A percentile compares a stretch with the other conserved stretches of the same genome.
These are phyloP conservation scores for Serinus canaria DNA, from an alignment of 2,113 vertebrate genomes.

Conservation along the genomic window DNA sequence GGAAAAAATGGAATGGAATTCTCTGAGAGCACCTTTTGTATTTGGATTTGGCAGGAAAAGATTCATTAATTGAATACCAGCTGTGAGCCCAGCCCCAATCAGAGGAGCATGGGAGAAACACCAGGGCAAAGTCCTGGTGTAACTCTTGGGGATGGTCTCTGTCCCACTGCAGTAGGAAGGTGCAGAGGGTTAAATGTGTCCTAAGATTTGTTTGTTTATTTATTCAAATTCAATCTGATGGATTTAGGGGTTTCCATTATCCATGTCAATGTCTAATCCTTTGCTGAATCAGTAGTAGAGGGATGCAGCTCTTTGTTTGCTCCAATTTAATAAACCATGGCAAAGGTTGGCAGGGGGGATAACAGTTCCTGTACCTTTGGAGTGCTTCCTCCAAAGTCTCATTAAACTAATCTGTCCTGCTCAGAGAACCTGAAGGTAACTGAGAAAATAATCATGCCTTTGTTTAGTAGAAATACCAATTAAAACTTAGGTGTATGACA, in stretches of 20 bases:
- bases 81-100: background rate
- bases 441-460: background rate
- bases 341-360: background rate
- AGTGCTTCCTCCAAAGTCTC: background rate
- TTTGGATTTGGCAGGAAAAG: background rate
- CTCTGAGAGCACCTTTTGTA: background rate
- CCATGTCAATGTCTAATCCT: background rate
- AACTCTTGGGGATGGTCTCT: background rate
- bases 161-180: background rate
- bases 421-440: background rate
- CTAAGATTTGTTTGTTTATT: background rate
- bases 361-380: background rate
- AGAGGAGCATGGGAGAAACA: rapidly evolving
- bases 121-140: background rate
- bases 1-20: background rate
- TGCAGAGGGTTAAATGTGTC: background rate
- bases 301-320: background rate
- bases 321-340: background rate
- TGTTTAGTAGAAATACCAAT: background rate
- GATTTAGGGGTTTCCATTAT: slow-evolving; percentile 5
- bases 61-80: background rate
- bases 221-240: background rate
- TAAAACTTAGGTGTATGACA: background rate
- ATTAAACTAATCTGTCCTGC: background rate
- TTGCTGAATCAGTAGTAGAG: background rate